Percentiles rank a stretch among this genome's conserved stretches.
Conservation (phyloP, 2,888 invertebrate species). For the Nomada ferruginata region DNA sequence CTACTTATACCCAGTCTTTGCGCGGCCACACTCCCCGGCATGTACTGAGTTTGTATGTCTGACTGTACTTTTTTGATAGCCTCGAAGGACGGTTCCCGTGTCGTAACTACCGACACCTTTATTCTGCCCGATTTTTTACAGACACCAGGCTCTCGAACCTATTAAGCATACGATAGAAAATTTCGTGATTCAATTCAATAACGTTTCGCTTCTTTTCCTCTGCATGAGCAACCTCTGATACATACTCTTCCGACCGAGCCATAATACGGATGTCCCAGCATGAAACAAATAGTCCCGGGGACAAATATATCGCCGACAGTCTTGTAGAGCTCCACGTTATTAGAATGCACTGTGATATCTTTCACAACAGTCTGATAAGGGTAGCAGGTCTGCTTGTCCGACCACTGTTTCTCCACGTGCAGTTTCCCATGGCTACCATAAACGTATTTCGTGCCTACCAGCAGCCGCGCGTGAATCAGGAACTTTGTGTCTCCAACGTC, state of each 20-base stretch:
- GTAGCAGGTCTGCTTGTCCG: constrained; percentile 86
- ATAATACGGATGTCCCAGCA: constrained; percentile 92
- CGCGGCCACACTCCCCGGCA: constrained; percentile 86
- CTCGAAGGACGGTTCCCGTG: constrained; percentile 85
- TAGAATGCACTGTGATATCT: constrained; percentile 85
- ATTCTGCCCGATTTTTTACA: constrained; percentile 86
- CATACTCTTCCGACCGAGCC: constrained; percentile 91
- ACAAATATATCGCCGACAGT: constrained; percentile 89
- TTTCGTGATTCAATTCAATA: neutral
- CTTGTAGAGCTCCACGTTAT: constrained; percentile 81
- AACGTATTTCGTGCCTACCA: constrained; percentile 89
- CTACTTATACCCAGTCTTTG: constrained; percentile 88
- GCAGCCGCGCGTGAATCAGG: constrained; percentile 89
- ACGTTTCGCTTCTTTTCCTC: no score
- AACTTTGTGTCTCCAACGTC: constrained; percentile 89
- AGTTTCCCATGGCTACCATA: constrained; percentile 87
- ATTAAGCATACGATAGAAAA: neutral
- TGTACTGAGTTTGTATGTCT: constrained; percentile 84
- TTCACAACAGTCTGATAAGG: constrained; percentile 89
- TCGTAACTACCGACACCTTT: constrained; percentile 86
- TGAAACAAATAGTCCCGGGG: constrained; percentile 89
- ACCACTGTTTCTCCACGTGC: constrained; percentile 90
- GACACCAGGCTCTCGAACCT: constrained; percentile 87
- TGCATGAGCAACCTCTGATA: neutral
- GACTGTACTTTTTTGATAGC: constrained; percentile 74